Base-by-base conservation (phyloP, 2,113 vertebrate genomes). In the Spea multiplicata region DNA sequence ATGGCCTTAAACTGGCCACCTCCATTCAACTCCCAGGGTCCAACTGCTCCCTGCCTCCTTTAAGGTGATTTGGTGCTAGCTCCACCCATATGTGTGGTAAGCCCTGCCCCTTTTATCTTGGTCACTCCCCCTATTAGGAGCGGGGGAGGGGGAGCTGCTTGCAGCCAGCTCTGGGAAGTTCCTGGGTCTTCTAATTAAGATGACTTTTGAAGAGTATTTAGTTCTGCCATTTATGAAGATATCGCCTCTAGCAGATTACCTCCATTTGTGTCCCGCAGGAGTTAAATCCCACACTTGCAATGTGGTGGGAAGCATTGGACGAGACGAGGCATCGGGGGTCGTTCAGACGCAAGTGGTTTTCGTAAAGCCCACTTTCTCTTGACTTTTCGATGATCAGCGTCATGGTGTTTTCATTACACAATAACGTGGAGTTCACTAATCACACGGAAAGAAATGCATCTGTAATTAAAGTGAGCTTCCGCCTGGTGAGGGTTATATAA, bases 241-340 rank as follows among this genome's bases (percentile, higher is more conserved):
- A 30, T 30, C 30, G 30, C 30, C 30, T 13, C 4, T 13, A 59
- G 6, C 55, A 12, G 6, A 5, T 66, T 76, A 92, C 92, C 90
- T 89, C 82, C 0, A 87, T 4, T 44, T 87, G 75, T 65, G 91
- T 91, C 12, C 91, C 90, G 49, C 91, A 92, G 74, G 89, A 81
- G 80, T 79, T 86, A 81, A 90, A 85, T 0, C 87, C 88, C 68
- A 90, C 84, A 13, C 16, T 82, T 0, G 70, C 87, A 10, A 90
- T 69, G 44, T 89, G 3, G 73, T 91, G 87, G 6, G 87, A 85
- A 44, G 66, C 79, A 84, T 90, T 91, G 53, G 89, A 90, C 65
- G 84, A 83, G 5, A 90, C 83, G 81, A 71, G 84, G 83, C 92
- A 92, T 0, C 84, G 75, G 0, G 83, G 55, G 71, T 93, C 91